Conservation (phyloP, 2,113 vertebrate genomes). For the Sinocyclocheilus maitianheensis region DNA sequence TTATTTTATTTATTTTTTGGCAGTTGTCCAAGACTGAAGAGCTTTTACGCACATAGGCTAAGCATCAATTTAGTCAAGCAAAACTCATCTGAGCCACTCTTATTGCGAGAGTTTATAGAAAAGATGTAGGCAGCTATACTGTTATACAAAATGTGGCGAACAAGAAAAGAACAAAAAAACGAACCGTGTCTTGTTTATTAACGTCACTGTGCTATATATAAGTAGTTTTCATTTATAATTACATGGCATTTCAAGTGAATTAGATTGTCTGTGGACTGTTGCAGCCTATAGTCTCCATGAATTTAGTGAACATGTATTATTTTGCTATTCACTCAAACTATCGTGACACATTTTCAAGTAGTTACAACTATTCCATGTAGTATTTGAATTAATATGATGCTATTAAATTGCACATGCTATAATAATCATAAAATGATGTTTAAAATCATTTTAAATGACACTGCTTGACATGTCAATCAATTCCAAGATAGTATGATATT, state of each 20-base stretch:
- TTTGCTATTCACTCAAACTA: neutral
- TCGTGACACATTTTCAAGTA: no score
- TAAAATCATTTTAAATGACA: neutral
- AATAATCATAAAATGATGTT: neutral
- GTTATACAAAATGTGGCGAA: neutral
- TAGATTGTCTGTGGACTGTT: neutral
- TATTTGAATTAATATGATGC: neutral
- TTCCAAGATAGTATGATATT: neutral
- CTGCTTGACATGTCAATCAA: neutral
- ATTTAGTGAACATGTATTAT: neutral
- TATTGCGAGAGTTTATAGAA: neutral
- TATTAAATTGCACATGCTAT: neutral
- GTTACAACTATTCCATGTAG: neutral
- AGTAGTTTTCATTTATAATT: neutral
- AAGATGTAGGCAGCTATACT: neutral
- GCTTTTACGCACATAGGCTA: neutral
- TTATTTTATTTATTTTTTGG: no score
- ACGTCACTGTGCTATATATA: neutral
- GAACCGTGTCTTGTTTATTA: neutral
- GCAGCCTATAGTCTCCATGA: neutral
- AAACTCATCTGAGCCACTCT: neutral
- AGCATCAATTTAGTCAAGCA: neutral
- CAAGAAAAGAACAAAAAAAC: no score
- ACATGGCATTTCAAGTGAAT: neutral
- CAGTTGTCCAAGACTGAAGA: neutral